Percentiles rank a stretch among this genome's conserved stretches.
Conservation (phyloP, 2,113 vertebrate genomes). For the Larimichthys polyactis region DNA sequence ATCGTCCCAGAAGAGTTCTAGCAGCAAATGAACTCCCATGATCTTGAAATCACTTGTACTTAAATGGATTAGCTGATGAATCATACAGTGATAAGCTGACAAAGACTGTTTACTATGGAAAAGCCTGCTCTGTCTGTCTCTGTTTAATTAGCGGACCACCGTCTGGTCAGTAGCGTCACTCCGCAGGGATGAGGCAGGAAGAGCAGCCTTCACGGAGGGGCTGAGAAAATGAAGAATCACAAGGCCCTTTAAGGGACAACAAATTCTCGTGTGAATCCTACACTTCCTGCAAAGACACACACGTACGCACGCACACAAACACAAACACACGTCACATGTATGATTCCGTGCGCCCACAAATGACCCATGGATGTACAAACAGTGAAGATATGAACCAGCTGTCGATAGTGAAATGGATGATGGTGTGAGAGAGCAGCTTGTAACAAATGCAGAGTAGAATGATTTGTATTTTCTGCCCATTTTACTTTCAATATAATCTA, state of each 20-base stretch:
- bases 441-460: not conserved
- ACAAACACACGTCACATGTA: conserved; percentile 2
- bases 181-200: conserved; percentile 74
- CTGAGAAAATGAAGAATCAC: conserved; percentile 69
- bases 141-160: conserved; percentile 37
- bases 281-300: conserved; percentile 58
- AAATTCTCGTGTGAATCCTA: conserved; percentile 82
- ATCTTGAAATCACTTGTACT: not conserved
- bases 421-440: not conserved
- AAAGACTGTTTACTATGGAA: conserved; percentile 9
- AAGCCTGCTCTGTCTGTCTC: not conserved
- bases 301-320: conserved; percentile 12
- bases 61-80: not conserved
- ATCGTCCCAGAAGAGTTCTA: too few species aligned
- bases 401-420: not conserved
- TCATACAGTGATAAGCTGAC: not conserved
- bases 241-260: conserved; percentile 59
- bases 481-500: not conserved
- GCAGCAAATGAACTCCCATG: too few species aligned
- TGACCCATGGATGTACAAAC: conserved; percentile 28
- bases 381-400: conserved; percentile 55
- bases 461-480: too few species aligned
- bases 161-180: conserved; percentile 31
- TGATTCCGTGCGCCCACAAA: not conserved
- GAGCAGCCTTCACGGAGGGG: conserved; percentile 53